phyloP scores from a whole-genome alignment of 2,797 vertebrate species.

The Naso thynnoides region DNA sequence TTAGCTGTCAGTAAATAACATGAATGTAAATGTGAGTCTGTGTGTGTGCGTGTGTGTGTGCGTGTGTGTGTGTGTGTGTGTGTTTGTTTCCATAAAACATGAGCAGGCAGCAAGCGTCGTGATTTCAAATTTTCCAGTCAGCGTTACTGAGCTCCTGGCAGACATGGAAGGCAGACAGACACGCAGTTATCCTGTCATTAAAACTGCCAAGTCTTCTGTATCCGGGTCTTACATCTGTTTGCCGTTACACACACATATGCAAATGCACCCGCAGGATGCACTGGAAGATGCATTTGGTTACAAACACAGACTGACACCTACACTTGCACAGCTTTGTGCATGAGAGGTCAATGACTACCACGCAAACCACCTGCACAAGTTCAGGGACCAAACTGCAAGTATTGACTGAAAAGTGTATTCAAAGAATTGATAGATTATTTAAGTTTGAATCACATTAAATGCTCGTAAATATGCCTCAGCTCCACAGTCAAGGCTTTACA shows the following conservation, averaged over 20 bases:
- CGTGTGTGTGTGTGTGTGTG: conserved; percentile 23
- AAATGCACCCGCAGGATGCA: conserved; percentile 3
- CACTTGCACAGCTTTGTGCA: conserved; percentile 6
- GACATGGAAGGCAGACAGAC: conserved; percentile 72
- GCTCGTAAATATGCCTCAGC: not conserved
- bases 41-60: not conserved
- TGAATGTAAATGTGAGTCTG: conserved; percentile 52
- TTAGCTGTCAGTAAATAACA: conserved; percentile 58
- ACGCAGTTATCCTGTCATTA: conserved; percentile 66
- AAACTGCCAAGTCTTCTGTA: conserved; percentile 60
- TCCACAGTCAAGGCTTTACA: not conserved
- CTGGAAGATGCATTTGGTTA: not conserved
- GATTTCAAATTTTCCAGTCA: conserved; percentile 70
- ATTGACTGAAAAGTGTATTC: not conserved
- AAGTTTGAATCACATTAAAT: conserved; percentile 10
- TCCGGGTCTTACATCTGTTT: conserved; percentile 64
- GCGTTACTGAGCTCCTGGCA: conserved; percentile 60
- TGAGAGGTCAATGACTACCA: conserved; percentile 15
- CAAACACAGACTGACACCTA: conserved; percentile 34
- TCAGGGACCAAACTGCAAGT: conserved; percentile 12
- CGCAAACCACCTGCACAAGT: conserved; percentile 6
- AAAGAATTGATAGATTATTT: conserved; percentile 8
- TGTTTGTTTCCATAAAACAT: conserved; percentile 56
- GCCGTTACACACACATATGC: conserved; percentile 49
- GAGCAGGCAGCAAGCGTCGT: conserved; percentile 41